Percentiles rank a stretch among this genome's conserved stretches.
Evolutionary conservation across 2,888 invertebrate species (phyloP).

Genomic region (Amblyjoppa proteus): DNA sequence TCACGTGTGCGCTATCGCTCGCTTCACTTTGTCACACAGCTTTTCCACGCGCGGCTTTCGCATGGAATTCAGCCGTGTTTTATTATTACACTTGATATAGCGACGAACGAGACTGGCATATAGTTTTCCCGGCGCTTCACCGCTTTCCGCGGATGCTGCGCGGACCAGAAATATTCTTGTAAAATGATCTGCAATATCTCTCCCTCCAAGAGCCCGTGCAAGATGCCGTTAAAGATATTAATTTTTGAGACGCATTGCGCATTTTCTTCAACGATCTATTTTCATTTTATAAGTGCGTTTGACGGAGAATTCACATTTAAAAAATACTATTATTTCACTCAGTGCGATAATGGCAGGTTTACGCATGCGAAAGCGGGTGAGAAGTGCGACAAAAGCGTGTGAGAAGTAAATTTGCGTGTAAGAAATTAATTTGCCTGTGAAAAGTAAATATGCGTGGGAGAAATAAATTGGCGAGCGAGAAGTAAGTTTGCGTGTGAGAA

Average conservation of each 20-base stretch:
- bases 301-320: neutral
- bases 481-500: no score
- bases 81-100: conserved; percentile 38
- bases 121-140: neutral
- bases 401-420: no score
- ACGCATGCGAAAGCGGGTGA: no score
- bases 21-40: conserved; percentile 37
- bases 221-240: neutral
- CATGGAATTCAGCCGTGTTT: conserved; percentile 42
- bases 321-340: no score
- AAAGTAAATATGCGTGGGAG: no score
- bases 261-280: neutral
- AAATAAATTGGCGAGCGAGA: no score
- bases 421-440: no score
- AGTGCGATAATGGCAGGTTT: no score
- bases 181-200: neutral
- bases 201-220: neutral
- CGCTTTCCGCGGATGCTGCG: neutral
- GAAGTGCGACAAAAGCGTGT: no score
- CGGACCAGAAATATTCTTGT: conserved; percentile 12
- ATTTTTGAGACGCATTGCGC: conserved; percentile 19
- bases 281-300: neutral
- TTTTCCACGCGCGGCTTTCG: conserved; percentile 43
- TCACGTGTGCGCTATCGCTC: conserved; percentile 52
- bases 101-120: conserved; percentile 39